Evolutionary conservation across 2,113 vertebrate genomes (phyloP).

Genomic region (Girardinichthys multiradiatus): DNA sequence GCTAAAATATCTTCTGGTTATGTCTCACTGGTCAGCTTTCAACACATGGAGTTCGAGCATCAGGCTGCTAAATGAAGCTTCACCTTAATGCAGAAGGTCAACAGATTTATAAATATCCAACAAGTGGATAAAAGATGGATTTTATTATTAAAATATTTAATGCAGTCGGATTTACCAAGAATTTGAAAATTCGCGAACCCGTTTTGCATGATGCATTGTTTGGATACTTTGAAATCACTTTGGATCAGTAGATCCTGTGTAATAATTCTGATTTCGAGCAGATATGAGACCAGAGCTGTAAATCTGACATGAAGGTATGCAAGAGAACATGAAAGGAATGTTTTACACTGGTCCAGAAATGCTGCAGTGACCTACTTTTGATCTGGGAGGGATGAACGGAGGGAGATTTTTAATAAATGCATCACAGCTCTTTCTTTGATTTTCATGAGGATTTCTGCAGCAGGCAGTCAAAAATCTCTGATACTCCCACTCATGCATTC

Average conservation of each 20-base stretch:
- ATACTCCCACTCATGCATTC: constrained; percentile 1
- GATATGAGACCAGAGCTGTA: constrained; percentile 2
- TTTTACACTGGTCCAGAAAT: constrained; percentile 43
- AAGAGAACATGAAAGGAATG: constrained; percentile 9
- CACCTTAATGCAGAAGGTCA: background rate
- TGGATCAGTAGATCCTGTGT: constrained; percentile 19
- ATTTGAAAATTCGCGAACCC: too few relatives aligned
- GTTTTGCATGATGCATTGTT: background rate
- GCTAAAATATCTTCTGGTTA: background rate
- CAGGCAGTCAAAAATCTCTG: constrained; percentile 20
- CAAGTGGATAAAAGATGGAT: background rate
- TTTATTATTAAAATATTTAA: too few relatives aligned
- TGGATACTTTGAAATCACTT: background rate
- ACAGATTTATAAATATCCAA: background rate
- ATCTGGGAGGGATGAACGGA: constrained; percentile 29
- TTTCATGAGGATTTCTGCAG: constrained; percentile 25
- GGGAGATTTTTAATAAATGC: constrained; percentile 53
- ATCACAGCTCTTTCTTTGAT: constrained; percentile 39
- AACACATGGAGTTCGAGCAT: too few relatives aligned
- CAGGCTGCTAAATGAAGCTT: background rate
- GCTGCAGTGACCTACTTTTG: constrained; percentile 70
- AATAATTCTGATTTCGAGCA: constrained; percentile 31
- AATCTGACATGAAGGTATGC: background rate
- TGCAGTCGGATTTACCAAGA: too few relatives aligned
- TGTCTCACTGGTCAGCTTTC: background rate